phyloP scores from a whole-genome alignment of 2,797 vertebrate genomes.

The Arnoldichthys spilopterus region DNA sequence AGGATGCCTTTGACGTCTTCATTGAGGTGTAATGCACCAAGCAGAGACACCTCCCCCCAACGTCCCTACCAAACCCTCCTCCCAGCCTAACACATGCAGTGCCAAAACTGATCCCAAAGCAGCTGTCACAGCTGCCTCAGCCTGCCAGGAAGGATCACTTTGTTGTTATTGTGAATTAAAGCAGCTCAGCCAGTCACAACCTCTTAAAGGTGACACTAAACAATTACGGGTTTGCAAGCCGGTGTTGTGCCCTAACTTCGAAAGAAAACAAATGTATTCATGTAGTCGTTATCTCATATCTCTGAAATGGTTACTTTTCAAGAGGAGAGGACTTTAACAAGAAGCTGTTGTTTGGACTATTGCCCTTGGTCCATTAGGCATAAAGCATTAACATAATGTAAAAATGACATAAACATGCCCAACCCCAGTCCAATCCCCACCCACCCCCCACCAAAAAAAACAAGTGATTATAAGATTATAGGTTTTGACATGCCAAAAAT shows the following conservation, averaged over 20 bases:
- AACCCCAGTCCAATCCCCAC: too few relatives aligned
- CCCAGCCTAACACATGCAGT: conserved; percentile 38
- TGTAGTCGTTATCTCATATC: not conserved
- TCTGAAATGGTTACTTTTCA: not conserved
- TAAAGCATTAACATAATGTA: too few relatives aligned
- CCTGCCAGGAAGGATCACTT: conserved; percentile 55
- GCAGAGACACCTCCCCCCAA: conserved; percentile 32
- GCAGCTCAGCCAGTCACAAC: conserved; percentile 55
- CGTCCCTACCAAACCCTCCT: conserved; percentile 31
- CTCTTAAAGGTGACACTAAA: conserved; percentile 49
- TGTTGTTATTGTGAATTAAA: conserved; percentile 61
- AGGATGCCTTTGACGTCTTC: conserved; percentile 78
- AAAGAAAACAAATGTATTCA: not conserved
- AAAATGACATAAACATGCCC: too few relatives aligned
- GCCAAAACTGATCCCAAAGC: conserved; percentile 36
- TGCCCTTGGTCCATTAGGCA: too few relatives aligned
- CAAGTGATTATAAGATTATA: too few relatives aligned
- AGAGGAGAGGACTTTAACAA: not conserved
- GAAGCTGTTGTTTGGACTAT: too few relatives aligned
- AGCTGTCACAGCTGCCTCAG: conserved; percentile 61
- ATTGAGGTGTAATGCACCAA: conserved; percentile 68
- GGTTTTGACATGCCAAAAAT: too few relatives aligned
- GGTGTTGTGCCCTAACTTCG: not conserved
- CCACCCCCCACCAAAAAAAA: too few relatives aligned
- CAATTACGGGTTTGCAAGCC: conserved; percentile 22